Percentiles rank a stretch among this genome's conserved stretches.
Evolutionary conservation across 2,888 invertebrate species (phyloP).

Genomic region (Tetragonula carbonaria): DNA sequence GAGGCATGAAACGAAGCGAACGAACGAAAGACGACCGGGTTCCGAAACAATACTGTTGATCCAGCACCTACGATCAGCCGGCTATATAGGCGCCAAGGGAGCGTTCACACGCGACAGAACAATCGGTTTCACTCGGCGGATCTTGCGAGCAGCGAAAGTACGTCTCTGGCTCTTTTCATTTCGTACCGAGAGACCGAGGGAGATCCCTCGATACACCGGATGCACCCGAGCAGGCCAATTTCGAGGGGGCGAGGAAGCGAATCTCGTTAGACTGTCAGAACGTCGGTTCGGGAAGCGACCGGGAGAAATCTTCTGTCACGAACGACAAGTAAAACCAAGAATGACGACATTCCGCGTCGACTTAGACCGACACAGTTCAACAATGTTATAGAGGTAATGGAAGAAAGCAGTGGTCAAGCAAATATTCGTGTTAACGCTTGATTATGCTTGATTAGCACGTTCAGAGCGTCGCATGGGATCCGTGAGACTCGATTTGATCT

Average conservation of each 20-base stretch:
- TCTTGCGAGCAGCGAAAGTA: slow-evolving; percentile 81
- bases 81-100: slow-evolving; percentile 79
- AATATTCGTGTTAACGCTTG: slow-evolving; percentile 27
- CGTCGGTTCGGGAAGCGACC: slow-evolving; percentile 11
- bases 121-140: slow-evolving; percentile 82
- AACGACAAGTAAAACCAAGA: background rate
- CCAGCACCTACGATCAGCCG: slow-evolving; percentile 63
- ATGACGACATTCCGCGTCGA: background rate
- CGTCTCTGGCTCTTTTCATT: slow-evolving; percentile 55
- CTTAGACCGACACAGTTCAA: background rate
- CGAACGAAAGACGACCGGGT: slow-evolving; percentile 44
- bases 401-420: background rate
- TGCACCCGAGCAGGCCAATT: slow-evolving; percentile 75
- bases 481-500: background rate
- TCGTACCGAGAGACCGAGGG: slow-evolving; percentile 33
- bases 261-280: slow-evolving; percentile 57
- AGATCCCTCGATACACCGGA: slow-evolving; percentile 78
- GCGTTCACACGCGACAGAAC: slow-evolving; percentile 80
- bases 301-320: slow-evolving; percentile 34
- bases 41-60: slow-evolving; percentile 76
- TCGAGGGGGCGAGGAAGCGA: slow-evolving; percentile 58
- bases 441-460: slow-evolving; percentile 28
- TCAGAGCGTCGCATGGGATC: background rate
- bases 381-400: background rate
- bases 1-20: background rate